phyloP scores from a whole-genome alignment of 2,888 invertebrate species.

The Ormyrus thymus region DNA sequence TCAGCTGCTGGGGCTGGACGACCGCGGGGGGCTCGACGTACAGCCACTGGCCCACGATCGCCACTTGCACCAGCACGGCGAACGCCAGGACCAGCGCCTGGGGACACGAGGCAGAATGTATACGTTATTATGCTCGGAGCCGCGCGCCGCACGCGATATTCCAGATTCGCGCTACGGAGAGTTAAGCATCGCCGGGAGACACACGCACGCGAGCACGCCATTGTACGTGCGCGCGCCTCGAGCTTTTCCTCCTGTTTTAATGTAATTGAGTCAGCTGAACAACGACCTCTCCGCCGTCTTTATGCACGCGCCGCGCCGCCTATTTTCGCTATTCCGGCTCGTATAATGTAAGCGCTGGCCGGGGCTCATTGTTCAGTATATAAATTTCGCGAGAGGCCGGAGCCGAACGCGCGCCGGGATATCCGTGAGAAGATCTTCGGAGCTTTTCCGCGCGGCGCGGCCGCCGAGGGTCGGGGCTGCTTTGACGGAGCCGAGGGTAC shows the following conservation, averaged over 20 bases:
- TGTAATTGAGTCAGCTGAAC: conserved; percentile 34
- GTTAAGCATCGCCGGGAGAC: too few relatives aligned
- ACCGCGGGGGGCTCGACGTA: conserved; percentile 84
- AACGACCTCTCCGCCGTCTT: neutral
- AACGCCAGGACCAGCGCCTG: conserved; percentile 87
- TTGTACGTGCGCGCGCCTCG: neutral
- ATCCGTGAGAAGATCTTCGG: conserved; percentile 4
- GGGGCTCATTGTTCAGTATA: conserved; percentile 5
- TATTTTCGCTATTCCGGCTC: neutral
- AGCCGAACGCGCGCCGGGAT: neutral
- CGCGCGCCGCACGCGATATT: too few relatives aligned
- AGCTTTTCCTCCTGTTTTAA: conserved; percentile 13
- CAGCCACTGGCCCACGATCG: conserved; percentile 89
- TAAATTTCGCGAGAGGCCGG: conserved; percentile 7
- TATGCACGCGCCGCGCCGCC: neutral
- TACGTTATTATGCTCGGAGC: too few relatives aligned
- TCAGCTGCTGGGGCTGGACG: conserved; percentile 55
- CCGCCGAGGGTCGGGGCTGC: neutral
- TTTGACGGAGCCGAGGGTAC: neutral
- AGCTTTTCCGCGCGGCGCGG: neutral
- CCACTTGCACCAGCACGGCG: conserved; percentile 92
- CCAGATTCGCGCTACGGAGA: too few relatives aligned
- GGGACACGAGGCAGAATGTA: neutral
- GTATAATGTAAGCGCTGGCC: conserved; percentile 2
- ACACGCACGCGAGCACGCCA: too few relatives aligned